Evolutionary conservation across 1,140 invertebrate genomes (phyloP), one percentile per base, ranked within the genome.

Genomic region (Drosophila carrolli): DNA sequence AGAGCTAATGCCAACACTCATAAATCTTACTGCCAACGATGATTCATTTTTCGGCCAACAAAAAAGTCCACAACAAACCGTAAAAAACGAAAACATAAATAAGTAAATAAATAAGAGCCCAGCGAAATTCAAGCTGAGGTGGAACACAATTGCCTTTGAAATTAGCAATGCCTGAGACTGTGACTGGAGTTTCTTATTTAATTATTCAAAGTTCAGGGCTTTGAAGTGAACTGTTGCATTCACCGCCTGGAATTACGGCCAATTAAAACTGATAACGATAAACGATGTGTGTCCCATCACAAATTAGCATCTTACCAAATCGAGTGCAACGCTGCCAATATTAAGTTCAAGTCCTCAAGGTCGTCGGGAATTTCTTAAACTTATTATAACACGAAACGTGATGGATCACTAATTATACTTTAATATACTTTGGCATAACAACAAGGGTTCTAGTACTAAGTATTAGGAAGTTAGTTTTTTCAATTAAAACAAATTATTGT

Each of bases 21-120:
- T 75, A 78, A 84, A 81, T 85, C 78, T 78, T 56, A 47, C 23
- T 43, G 56, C 29, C 37, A 23, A 8, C 37, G 78, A 75, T 81
- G 78, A 81, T 51, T 81, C 78, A 81, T 54, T 56, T 29, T 29
- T 71, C 9, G 23, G 19, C 19, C 37, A 32, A 58, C 43, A 53
- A 44, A 54, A 41, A 50, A 55, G 6, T 43, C 4, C 46, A 43
- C 41, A 50, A 63, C 57, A 65, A 67, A 40, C 9, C 58, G 32
- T 41, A 56, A 44, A 60, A 56, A 41, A 56, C 44, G 53, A 59
- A 48, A 62, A 56, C 37, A 61, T 77, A 68, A 50, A 62, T 62
- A 70, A 62, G 46, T 58, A 54, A 47, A 54, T 55, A 70, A 79
- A 66, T 57, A 56, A 60, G 59, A 79, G 50, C 56, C 55, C 74